phyloP scores from a whole-genome alignment of 1,140 invertebrate species.

The Drosophila sp. region DNA sequence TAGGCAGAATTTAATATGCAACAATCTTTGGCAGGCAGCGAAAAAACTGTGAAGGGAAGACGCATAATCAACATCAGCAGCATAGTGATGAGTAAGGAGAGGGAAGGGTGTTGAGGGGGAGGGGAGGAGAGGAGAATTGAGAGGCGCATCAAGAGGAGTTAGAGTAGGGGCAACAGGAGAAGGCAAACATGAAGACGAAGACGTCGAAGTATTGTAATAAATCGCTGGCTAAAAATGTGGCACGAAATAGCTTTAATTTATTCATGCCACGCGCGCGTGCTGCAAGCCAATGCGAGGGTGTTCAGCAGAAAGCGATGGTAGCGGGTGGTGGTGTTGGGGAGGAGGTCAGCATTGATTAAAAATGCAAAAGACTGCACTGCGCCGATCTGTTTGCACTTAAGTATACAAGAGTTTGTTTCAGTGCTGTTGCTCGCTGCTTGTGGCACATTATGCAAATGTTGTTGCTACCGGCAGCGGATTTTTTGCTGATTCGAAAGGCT shows the following conservation, averaged over 20 bases:
- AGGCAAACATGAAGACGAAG: neutral
- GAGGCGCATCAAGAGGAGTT: neutral
- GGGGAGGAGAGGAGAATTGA: slow-evolving; percentile 1
- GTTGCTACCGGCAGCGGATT: slow-evolving; percentile 27
- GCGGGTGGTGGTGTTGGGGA: neutral
- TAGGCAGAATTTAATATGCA: slow-evolving; percentile 78
- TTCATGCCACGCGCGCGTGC: slow-evolving; percentile 71
- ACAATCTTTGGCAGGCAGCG: slow-evolving; percentile 69
- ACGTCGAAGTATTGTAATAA: slow-evolving; percentile 60
- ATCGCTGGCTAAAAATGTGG: slow-evolving; percentile 64
- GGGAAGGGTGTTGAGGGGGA: too few relatives aligned
- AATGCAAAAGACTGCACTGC: slow-evolving; percentile 70
- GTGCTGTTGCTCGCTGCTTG: slow-evolving; percentile 15
- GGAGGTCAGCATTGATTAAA: slow-evolving; percentile 60
- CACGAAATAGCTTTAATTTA: slow-evolving; percentile 75
- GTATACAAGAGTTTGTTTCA: slow-evolving; percentile 8
- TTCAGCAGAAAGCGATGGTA: slow-evolving; percentile 7
- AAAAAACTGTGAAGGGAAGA: slow-evolving; percentile 29
- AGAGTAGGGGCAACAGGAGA: slow-evolving; percentile 7
- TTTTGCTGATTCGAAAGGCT: slow-evolving; percentile 28
- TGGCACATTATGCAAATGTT: slow-evolving; percentile 61
- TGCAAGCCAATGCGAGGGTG: slow-evolving; percentile 13
- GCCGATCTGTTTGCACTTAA: slow-evolving; percentile 37
- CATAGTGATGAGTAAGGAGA: neutral
- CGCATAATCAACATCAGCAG: slow-evolving; percentile 60